Conservation (phyloP, 2,113 vertebrate species). For the Meriones unguiculatus region DNA sequence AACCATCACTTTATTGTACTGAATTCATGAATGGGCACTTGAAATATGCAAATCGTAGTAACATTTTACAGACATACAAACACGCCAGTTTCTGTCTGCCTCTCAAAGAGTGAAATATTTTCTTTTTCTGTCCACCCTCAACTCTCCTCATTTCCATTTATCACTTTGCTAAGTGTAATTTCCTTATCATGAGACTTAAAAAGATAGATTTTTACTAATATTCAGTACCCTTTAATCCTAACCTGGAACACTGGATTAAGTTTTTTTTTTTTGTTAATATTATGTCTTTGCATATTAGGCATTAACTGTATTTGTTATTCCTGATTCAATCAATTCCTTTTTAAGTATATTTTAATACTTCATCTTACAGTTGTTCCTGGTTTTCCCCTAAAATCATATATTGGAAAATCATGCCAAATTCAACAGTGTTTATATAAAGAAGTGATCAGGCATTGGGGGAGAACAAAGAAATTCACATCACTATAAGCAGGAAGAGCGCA, state of each 20-base stretch:
- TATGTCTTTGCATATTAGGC: background rate
- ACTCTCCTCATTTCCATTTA: background rate
- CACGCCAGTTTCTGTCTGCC: background rate
- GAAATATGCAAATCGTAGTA: constrained; percentile 12
- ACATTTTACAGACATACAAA: background rate
- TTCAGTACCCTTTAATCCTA: background rate
- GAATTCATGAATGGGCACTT: background rate
- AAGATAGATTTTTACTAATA: background rate
- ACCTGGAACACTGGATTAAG: background rate
- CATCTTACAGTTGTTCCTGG: background rate
- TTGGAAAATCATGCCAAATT: background rate
- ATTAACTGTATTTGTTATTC: background rate
- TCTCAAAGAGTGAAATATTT: background rate
- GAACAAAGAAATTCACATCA: background rate
- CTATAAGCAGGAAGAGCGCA: background rate
- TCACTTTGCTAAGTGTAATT: background rate
- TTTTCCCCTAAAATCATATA: background rate
- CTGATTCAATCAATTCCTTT: background rate
- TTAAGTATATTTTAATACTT: background rate
- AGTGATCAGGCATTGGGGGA: background rate
- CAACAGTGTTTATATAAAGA: too few relatives aligned
- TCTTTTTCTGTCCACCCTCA: background rate
- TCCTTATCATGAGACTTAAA: background rate
- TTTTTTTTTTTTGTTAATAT: constrained; percentile 25
- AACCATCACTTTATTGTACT: constrained; percentile 12